A percentile compares a stretch with the other conserved stretches of the same genome.
Conservation (phyloP, 2,113 vertebrate species). For the Thymallus thymallus region DNA sequence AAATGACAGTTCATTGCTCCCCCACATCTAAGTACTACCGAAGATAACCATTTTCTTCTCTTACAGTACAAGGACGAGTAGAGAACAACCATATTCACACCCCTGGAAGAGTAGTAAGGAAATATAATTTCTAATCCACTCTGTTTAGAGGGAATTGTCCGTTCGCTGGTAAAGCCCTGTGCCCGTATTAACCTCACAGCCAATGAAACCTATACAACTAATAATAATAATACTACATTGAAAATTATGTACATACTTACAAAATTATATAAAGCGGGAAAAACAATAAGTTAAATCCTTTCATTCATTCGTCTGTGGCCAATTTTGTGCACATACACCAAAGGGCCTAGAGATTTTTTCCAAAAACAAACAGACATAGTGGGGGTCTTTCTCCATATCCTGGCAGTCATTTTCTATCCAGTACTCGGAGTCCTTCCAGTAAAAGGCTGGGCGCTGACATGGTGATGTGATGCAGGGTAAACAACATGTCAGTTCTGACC, state of each 20-base stretch:
- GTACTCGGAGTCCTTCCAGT: slow-evolving; percentile 44
- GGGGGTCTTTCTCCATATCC: slow-evolving; percentile 44
- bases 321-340: slow-evolving; percentile 37
- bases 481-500: slow-evolving; percentile 16
- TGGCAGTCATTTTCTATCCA: slow-evolving; percentile 48
- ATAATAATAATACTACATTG: slow-evolving; percentile 28
- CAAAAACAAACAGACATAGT: slow-evolving; percentile 33
- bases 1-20: slow-evolving; percentile 24
- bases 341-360: slow-evolving; percentile 36
- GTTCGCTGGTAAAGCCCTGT: slow-evolving; percentile 35
- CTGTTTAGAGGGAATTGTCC: slow-evolving; percentile 31
- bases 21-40: slow-evolving; percentile 23
- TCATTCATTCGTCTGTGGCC: slow-evolving; percentile 64
- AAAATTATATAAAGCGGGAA: slow-evolving; percentile 48
- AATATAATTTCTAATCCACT: slow-evolving; percentile 5
- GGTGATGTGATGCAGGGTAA: slow-evolving; percentile 25
- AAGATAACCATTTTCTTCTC: slow-evolving; percentile 26
- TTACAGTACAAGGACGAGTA: slow-evolving; percentile 36
- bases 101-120: slow-evolving; percentile 24
- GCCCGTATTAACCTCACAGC: slow-evolving; percentile 39
- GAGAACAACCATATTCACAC: slow-evolving; percentile 21
- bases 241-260: slow-evolving; percentile 69
- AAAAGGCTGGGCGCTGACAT: slow-evolving; percentile 19
- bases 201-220: slow-evolving; percentile 23
- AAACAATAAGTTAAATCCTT: slow-evolving; percentile 74